phyloP scores from a whole-genome alignment of 2,797 vertebrate species.

The Dendrocincla fuliginosa region DNA sequence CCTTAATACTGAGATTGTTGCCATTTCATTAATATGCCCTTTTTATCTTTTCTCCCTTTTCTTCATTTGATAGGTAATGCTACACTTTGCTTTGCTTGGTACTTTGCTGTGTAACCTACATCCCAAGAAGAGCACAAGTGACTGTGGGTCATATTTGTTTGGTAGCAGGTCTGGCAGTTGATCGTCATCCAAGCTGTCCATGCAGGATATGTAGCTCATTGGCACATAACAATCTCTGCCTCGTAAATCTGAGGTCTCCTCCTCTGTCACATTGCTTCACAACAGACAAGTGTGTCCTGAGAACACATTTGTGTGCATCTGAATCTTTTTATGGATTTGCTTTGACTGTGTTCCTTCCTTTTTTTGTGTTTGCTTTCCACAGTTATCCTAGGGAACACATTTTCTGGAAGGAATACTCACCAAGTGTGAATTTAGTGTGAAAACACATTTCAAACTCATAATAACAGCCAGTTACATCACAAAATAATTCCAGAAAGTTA shows the following conservation, averaged over 20 bases:
- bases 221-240: background rate
- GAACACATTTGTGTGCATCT: constrained; percentile 19
- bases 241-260: background rate
- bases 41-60: background rate
- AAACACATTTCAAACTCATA: constrained; percentile 60
- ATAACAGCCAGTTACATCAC: constrained; percentile 38
- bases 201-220: background rate
- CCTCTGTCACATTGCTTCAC: background rate
- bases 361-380: constrained; percentile 54
- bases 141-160: background rate
- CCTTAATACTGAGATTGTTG: background rate
- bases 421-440: constrained; percentile 54
- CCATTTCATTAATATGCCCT: background rate
- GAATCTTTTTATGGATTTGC: constrained; percentile 42
- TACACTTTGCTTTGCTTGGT: background rate
- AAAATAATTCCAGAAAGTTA: constrained; percentile 52
- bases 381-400: constrained; percentile 46
- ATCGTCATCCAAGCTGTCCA: background rate
- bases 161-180: background rate
- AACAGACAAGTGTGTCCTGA: background rate
- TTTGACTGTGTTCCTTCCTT: constrained; percentile 42
- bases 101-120: background rate
- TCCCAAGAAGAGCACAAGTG: background rate
- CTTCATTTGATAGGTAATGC: background rate
- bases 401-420: constrained; percentile 52